Evolutionary conservation across 2,797 vertebrate genomes (phyloP).

Genomic region (Anguilla marmorata): DNA sequence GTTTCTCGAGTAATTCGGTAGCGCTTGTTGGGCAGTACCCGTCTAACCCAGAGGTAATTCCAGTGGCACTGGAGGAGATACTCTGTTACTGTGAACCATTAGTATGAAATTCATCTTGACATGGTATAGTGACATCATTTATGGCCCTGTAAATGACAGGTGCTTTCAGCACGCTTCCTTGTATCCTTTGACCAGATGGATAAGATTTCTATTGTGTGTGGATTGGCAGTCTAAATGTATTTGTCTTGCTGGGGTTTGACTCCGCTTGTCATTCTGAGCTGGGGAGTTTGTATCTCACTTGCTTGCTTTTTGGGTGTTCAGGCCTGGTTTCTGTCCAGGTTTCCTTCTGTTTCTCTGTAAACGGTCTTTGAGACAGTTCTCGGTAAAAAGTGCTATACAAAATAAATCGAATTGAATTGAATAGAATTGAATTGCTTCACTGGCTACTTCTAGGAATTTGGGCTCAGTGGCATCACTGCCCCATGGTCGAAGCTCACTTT

Average conservation of each 20-base stretch:
- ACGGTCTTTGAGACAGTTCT: neutral
- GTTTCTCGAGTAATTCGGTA: neutral
- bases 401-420: neutral
- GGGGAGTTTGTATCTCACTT: neutral
- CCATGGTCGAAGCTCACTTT: neutral
- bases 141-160: neutral
- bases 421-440: neutral
- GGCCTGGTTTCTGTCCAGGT: neutral
- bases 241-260: neutral
- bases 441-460: neutral
- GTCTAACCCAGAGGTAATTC: neutral
- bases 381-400: too few relatives aligned
- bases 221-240: neutral
- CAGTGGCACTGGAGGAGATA: neutral
- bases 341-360: neutral
- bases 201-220: neutral
- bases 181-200: neutral
- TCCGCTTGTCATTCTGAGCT: neutral
- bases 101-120: neutral
- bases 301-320: neutral
- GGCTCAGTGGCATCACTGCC: neutral
- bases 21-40: neutral
- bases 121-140: neutral
- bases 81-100: neutral
- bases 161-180: neutral